phyloP scores from a whole-genome alignment of 2,113 vertebrate species.

The Strix uralensis region DNA sequence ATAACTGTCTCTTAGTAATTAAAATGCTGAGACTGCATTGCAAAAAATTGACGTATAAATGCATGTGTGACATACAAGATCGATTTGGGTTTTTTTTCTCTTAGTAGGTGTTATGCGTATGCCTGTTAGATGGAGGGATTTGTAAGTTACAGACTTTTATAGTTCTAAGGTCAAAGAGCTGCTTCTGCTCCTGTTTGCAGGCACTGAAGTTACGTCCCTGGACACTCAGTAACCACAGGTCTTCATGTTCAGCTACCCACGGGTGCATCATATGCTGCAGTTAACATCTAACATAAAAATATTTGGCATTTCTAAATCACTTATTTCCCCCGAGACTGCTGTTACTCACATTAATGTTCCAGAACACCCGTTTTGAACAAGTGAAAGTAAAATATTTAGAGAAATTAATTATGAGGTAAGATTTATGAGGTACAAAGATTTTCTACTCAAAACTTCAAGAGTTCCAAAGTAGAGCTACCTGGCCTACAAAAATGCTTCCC shows the following conservation, averaged over 20 bases:
- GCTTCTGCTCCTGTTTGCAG: background rate
- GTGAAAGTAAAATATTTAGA: background rate
- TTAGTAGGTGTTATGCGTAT: background rate
- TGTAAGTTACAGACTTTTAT: background rate
- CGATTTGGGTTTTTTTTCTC: background rate
- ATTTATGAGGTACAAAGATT: background rate
- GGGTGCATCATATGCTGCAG: background rate
- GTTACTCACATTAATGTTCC: background rate
- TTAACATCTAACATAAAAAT: background rate
- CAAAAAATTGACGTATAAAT: background rate
- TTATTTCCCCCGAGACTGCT: background rate
- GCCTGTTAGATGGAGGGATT: background rate
- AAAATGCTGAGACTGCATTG: background rate
- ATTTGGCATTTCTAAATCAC: background rate
- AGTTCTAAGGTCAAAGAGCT: background rate
- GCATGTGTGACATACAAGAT: background rate
- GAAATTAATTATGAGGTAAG: background rate
- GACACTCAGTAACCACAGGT: background rate
- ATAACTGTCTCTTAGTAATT: rapidly evolving
- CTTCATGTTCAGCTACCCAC: background rate
- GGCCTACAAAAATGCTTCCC: background rate
- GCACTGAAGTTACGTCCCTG: background rate
- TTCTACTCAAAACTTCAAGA: background rate
- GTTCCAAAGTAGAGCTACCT: background rate
- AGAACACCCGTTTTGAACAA: background rate